Evolutionary conservation across 2,797 vertebrate species (phyloP).

Genomic region (Enteromius argenteus): DNA sequence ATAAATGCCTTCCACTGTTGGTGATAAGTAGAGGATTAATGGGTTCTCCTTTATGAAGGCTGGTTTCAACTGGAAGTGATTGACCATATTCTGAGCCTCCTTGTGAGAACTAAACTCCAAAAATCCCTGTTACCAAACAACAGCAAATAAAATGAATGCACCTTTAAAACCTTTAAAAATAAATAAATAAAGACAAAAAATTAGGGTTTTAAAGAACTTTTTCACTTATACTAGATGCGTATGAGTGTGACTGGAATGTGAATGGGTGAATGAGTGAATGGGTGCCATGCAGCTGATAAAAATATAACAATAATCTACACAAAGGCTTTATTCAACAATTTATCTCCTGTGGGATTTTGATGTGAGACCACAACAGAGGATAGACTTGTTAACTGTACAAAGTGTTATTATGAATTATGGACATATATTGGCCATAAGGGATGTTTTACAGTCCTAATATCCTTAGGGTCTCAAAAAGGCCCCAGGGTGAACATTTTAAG

Average conservation of each 20-base stretch:
- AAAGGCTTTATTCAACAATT: too few species aligned
- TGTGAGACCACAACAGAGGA: too few species aligned
- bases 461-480: too few species aligned
- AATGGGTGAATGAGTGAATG: background rate
- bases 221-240: background rate
- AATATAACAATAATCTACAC: background rate
- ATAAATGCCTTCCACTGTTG: slow-evolving; percentile 59
- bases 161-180: background rate
- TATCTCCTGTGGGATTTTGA: too few species aligned
- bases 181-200: background rate
- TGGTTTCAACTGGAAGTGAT: slow-evolving; percentile 58
- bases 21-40: slow-evolving; percentile 63
- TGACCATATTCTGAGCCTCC: slow-evolving; percentile 64
- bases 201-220: background rate
- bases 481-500: too few species aligned
- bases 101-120: slow-evolving; percentile 65
- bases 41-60: slow-evolving; percentile 57
- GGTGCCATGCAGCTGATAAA: background rate
- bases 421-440: too few species aligned
- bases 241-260: background rate
- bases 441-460: too few species aligned
- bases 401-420: too few species aligned
- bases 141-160: slow-evolving; percentile 5
- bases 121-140: slow-evolving; percentile 59
- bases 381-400: too few species aligned